phyloP scores from a whole-genome alignment of 1,140 invertebrate genomes.

The Lucilia sericata region DNA sequence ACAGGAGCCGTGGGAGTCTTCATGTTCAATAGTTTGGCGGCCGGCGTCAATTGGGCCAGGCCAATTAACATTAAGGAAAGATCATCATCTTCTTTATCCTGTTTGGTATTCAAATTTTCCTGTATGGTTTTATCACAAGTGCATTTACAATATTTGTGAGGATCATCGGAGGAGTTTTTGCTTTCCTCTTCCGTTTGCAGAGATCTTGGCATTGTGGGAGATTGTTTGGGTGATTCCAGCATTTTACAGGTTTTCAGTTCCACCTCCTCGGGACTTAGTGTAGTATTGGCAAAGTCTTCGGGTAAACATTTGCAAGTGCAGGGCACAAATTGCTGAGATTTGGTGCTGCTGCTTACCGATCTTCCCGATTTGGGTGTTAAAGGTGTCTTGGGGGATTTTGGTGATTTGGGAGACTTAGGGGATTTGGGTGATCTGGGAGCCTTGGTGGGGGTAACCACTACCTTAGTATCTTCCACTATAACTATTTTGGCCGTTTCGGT shows the following conservation, averaged over 20 bases:
- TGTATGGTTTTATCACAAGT: constrained; percentile 44
- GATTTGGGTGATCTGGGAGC: constrained; percentile 55
- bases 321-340: constrained; percentile 53
- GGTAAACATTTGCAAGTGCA: constrained; percentile 63
- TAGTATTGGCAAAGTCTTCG: constrained; percentile 61
- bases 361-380: constrained; percentile 39
- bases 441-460: constrained; percentile 51
- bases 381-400: constrained; percentile 46
- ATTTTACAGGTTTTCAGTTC: constrained; percentile 65
- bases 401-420: constrained; percentile 39
- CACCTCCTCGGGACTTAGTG: constrained; percentile 59
- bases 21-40: constrained; percentile 74
- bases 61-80: constrained; percentile 75
- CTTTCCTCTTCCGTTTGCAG: constrained; percentile 23
- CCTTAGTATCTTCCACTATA: constrained; percentile 22
- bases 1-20: constrained; percentile 52
- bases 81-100: constrained; percentile 70
- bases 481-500: constrained; percentile 51
- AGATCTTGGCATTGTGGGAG: constrained; percentile 46
- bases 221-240: constrained; percentile 61
- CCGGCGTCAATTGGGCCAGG: constrained; percentile 74
- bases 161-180: constrained; percentile 25
- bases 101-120: background rate
- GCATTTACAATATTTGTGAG: constrained; percentile 46
- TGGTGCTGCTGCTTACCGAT: background rate